Evolutionary conservation across 2,797 vertebrate species (phyloP), one percentile per base, ranked within the genome.

Genomic region (Liasis olivaceus): DNA sequence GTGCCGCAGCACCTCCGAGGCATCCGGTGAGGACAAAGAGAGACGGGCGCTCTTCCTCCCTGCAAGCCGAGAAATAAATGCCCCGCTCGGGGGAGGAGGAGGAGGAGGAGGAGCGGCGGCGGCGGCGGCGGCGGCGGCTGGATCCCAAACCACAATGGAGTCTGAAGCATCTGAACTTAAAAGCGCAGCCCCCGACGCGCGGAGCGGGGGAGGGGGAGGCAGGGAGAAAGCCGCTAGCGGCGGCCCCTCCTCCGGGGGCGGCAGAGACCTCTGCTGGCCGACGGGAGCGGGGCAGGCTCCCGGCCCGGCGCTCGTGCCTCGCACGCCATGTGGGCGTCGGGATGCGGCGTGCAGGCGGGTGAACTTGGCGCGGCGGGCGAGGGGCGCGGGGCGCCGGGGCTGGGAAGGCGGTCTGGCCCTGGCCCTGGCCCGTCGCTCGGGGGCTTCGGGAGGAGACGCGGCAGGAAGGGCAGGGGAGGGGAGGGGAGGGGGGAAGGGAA

Each of bases 61-160:
- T 56, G 47, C 17, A 84, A 81, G 62, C 1, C 17, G 85, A 85
- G 15, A 56, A 42, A 58, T 0, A 47, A 13, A 24, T 15, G 60
- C 47, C 77, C 72, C n/a, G 26, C 72, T 47, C n/a, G 63, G 51
- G 58, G 54, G 14, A 87, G 31, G 31, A 36, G 31, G 31, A 36
- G 31, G 31, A 36, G 77, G n/a, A 47, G 51, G 22, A 85, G 64
- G 6, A 8, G 28, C 63, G 63, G 2, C 4, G 63, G 64, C 24
- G 26, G 28, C 63, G 63, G 2, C 4, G 63, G 12, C 7, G 24
- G 85, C 22, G 47, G 85, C 63, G 13, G 64, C 47, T 36, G 59
- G 59, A 88, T 88, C 24, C 31, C 56, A 5, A 90, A 28, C 77
- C 85, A 88, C 92, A 93, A 93, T 93, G 86, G 86, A 88, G 92